Evolutionary conservation across 1,140 invertebrate genomes (phyloP), one percentile per base, ranked within the genome.

Genomic region (Nixonia krombeini): DNA sequence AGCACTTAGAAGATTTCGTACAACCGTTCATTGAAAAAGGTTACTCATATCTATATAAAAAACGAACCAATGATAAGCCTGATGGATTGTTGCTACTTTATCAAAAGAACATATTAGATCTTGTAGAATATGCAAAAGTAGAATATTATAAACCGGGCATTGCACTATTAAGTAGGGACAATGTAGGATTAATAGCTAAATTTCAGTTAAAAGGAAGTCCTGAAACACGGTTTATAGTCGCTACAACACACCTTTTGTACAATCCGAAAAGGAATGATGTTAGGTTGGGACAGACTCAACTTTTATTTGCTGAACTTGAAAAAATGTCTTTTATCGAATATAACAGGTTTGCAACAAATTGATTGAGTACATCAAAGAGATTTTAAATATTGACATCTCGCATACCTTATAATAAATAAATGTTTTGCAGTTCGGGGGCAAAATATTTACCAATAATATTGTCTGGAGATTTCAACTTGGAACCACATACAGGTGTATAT

Each of bases 211-310:
- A 85, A 56, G 61, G 73, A 0, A 71, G 76, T 40, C 86, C 85
- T 1, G 40, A 79, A 0, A 83, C 81, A 4, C 82, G 90, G 13
- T 80, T 96, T 40, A 88, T 94, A 17, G 88, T 98, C 0, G 94
- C 94, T 3, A 99, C 94, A 2, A 98, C 96, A 0, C 97, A 99
- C 86, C 85, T 99, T n/a, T 84, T 98, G 4, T 99, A 93, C 78
- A 98, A 98, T 87, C 95, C 94, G 0, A 90, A 86, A 71, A 83
- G 96, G 17, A 90, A 92, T 15, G 96, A 99, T 81, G 89, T 98
- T 0, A 90, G 96, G 73, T 85, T 97, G 10, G 95, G 94, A 0
- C 97, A 99, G 83, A 84, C 89, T 13, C 89, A 92, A 73, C 74
- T 95, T 28, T 81, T 98, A 2, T 83, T 98, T 9, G 89, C 92